A percentile compares a stretch with the other conserved stretches of the same genome.
Evolutionary conservation across 2,113 vertebrate genomes (phyloP).

Genomic region (Nanger granti): DNA sequence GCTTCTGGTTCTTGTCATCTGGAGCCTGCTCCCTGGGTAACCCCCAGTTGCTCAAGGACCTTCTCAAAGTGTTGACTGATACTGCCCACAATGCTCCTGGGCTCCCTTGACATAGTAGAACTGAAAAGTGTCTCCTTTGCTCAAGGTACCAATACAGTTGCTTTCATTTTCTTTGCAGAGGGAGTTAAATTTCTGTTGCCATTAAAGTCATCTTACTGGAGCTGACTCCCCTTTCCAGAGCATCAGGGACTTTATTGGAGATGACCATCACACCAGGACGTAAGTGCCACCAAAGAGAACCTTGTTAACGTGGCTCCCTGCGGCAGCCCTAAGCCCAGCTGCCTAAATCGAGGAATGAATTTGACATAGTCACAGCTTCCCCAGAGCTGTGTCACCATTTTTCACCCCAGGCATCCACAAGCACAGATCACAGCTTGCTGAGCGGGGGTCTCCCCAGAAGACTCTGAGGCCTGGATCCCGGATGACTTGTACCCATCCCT

Average conservation of each 20-base stretch:
- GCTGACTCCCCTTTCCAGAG: background rate
- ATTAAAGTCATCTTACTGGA: background rate
- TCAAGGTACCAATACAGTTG: background rate
- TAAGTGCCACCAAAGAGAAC: background rate
- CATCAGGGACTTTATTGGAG: background rate
- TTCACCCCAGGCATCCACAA: background rate
- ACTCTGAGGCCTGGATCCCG: background rate
- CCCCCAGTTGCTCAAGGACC: background rate
- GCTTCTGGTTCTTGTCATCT: background rate
- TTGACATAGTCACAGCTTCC: background rate
- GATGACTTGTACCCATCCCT: background rate
- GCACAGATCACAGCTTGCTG: background rate
- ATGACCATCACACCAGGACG: fast-evolving
- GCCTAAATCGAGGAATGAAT: background rate
- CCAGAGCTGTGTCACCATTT: background rate
- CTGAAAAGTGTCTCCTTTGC: background rate
- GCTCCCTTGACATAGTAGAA: background rate
- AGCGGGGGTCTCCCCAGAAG: background rate
- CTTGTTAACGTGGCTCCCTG: background rate
- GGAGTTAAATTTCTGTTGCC: background rate
- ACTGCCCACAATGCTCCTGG: background rate
- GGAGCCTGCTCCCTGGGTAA: background rate
- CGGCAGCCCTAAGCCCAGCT: fast-evolving
- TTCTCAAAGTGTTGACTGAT: background rate
- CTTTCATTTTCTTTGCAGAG: background rate